Evolutionary conservation across 1,140 invertebrate genomes (phyloP).

Genomic region (Scaptomyza montana): DNA sequence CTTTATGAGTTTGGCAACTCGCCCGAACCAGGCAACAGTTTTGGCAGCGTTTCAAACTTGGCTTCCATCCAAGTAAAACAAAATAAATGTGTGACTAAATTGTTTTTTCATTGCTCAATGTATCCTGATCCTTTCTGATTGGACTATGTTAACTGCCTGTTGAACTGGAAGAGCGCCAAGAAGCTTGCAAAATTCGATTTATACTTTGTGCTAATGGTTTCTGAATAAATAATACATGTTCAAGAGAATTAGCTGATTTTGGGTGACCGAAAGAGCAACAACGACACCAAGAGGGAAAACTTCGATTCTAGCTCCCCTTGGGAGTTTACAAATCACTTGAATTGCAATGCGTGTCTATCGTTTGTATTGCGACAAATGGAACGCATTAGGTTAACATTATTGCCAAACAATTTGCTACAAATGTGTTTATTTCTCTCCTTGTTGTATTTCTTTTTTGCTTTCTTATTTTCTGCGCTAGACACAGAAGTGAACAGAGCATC

Average conservation of each 20-base stretch:
- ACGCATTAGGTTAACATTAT: constrained; percentile 82
- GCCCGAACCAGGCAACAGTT: constrained; percentile 28
- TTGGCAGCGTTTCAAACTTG: constrained; percentile 53
- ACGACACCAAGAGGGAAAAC: too few relatives aligned
- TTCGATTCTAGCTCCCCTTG: background rate
- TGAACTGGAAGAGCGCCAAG: constrained; percentile 25
- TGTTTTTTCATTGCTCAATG: constrained; percentile 46
- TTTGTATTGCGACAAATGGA: constrained; percentile 79
- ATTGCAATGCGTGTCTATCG: constrained; percentile 67
- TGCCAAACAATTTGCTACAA: constrained; percentile 80
- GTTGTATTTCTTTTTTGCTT: constrained; percentile 12
- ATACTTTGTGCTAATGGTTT: background rate
- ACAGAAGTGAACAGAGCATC: constrained; percentile 22
- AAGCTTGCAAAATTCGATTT: constrained; percentile 3
- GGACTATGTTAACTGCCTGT: constrained; percentile 21
- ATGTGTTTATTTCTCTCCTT: constrained; percentile 77
- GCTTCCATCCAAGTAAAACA: constrained; percentile 41
- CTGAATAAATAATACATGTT: background rate
- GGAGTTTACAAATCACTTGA: constrained; percentile 69
- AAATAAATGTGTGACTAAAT: constrained; percentile 49
- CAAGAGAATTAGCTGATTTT: background rate
- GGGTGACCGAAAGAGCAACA: background rate
- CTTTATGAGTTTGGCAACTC: constrained; percentile 42
- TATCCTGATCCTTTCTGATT: background rate
- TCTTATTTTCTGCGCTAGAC: constrained; percentile 1